Conservation (phyloP, 1,140 invertebrate species). For the Megalonaias nervosa region DNA sequence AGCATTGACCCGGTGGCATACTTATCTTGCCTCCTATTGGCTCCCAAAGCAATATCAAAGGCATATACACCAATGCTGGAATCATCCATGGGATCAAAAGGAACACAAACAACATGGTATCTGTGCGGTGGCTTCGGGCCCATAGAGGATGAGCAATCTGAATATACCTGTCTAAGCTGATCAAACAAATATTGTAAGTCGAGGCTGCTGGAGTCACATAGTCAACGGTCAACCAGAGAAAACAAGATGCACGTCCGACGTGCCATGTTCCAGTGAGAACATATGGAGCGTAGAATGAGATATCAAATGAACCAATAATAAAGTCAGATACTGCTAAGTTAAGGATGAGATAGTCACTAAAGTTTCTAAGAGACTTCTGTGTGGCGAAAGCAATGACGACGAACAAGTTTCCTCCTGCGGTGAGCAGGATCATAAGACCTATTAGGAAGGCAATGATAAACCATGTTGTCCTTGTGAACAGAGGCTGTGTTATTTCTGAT, state of each 20-base stretch:
- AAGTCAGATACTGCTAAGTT: conserved; percentile 81
- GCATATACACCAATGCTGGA: conserved; percentile 40
- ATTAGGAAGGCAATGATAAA: conserved; percentile 27
- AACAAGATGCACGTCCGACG: conserved; percentile 30
- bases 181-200: conserved; percentile 34
- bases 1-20: conserved; percentile 46
- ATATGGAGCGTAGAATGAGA: conserved; percentile 80
- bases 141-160: conserved; percentile 32
- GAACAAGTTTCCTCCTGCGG: conserved; percentile 76
- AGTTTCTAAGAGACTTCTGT: conserved; percentile 73
- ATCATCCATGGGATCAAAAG: conserved; percentile 44
- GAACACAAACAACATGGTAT: conserved; percentile 10
- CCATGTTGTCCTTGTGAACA: too few species aligned
- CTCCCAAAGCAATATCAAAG: conserved; percentile 54
- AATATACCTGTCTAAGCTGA: conserved; percentile 45
- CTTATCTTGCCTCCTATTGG: conserved; percentile 21
- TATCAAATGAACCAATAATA: conserved; percentile 80
- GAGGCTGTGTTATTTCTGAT: too few species aligned
- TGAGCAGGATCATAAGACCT: conserved; percentile 68
- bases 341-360: conserved; percentile 80
- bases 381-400: conserved; percentile 75
- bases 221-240: conserved; percentile 39
- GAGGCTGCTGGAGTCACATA: conserved; percentile 41
- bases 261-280: conserved; percentile 37
- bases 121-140: conserved; percentile 34